phyloP scores from a whole-genome alignment of 2,888 invertebrate species.

The Acronicta psi region DNA sequence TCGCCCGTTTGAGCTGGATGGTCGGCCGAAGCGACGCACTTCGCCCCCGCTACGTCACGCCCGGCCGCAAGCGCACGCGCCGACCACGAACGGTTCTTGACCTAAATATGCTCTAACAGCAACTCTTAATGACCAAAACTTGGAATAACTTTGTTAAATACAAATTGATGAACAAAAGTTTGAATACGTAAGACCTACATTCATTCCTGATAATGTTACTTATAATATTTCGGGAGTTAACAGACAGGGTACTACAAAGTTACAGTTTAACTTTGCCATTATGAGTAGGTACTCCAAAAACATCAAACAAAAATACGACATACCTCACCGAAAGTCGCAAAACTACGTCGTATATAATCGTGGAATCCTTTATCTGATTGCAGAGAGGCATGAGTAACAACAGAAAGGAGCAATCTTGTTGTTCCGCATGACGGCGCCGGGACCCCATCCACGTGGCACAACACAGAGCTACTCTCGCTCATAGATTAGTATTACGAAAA shows the following conservation, averaged over 20 bases:
- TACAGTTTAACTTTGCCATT: constrained; percentile 13
- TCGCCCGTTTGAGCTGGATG: constrained; percentile 82
- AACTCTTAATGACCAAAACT: constrained; percentile 35
- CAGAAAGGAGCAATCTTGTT: constrained; percentile 66
- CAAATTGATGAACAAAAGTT: constrained; percentile 29
- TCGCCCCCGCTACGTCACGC: constrained; percentile 47
- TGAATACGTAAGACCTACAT: not conserved
- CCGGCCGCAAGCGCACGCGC: constrained; percentile 50
- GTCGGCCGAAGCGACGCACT: constrained; percentile 62
- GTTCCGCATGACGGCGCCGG: constrained; percentile 61
- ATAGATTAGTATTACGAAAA: constrained; percentile 65
- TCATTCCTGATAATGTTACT: constrained; percentile 3
- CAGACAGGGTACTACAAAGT: constrained; percentile 3
- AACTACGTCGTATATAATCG: constrained; percentile 54
- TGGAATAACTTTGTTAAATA: constrained; percentile 26
- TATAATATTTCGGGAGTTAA: constrained; percentile 6
- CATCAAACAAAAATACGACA: constrained; percentile 40
- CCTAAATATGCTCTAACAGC: constrained; percentile 37
- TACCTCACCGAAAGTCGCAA: constrained; percentile 37
- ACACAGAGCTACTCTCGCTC: constrained; percentile 50
- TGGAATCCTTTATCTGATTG: constrained; percentile 63
- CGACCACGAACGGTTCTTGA: constrained; percentile 26
- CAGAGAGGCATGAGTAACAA: constrained; percentile 64
- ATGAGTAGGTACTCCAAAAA: constrained; percentile 16
- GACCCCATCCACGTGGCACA: constrained; percentile 43